Percentiles rank a stretch among this genome's conserved stretches.
phyloP scores from a whole-genome alignment of 2,888 invertebrate genomes.

The Ennomos erosarius region DNA sequence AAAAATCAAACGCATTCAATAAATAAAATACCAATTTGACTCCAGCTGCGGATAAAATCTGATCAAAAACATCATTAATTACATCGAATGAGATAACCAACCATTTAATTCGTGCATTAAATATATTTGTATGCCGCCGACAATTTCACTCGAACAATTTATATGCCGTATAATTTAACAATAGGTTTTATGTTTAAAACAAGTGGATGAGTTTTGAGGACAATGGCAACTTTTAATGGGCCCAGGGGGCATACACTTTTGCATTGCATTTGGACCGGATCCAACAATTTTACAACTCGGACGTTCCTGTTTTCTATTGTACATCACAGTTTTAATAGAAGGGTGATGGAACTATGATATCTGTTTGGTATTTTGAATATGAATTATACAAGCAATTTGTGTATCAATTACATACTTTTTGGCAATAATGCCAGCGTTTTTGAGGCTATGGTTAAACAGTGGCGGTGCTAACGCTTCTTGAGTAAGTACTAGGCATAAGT shows the following conservation, averaged over 20 bases:
- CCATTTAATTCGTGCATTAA: conserved; percentile 42
- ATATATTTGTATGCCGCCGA: conserved; percentile 44
- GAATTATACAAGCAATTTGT: no score
- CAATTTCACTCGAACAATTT: conserved; percentile 53
- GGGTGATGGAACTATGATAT: conserved; percentile 20
- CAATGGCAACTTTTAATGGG: conserved; percentile 72
- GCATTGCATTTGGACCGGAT: conserved; percentile 55
- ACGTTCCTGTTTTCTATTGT: conserved; percentile 30
- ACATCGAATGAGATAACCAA: conserved; percentile 40
- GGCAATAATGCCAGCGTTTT: no score
- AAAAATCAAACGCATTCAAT: neutral
- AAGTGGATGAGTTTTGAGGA: conserved; percentile 51
- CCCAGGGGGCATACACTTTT: conserved; percentile 59
- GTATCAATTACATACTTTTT: no score
- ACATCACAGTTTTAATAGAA: conserved; percentile 18
- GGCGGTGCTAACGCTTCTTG: no score
- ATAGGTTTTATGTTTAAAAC: conserved; percentile 48
- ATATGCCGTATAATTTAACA: conserved; percentile 58
- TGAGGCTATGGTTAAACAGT: no score
- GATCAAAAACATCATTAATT: conserved; percentile 41
- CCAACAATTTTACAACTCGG: conserved; percentile 51
- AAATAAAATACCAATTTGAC: conserved; percentile 19
- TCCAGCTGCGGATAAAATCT: conserved; percentile 12
- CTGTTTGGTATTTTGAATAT: conserved; percentile 15
- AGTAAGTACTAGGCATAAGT: no score